Base-by-base conservation (phyloP, 1,140 invertebrate genomes). In the Xylocopa sonorina region DNA sequence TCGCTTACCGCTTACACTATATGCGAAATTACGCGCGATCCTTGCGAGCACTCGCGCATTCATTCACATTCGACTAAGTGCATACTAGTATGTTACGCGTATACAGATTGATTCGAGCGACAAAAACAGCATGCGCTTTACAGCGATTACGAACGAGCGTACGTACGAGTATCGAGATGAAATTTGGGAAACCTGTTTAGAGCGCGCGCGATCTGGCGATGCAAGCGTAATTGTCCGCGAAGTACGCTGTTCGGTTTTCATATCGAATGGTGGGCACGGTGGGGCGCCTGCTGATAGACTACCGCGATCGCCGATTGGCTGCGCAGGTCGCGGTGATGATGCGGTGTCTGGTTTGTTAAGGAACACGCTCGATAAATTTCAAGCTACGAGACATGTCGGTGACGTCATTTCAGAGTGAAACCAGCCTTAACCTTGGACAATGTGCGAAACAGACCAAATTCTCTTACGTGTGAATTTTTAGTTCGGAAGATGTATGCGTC, bases 341-440 rank as follows among this genome's bases (percentile, higher is more conserved):
- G 46, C 38, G 43, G 41, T 53, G 67, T 62, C 38, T 53, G 64
- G 3, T 77, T 77, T 38, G 41, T n/a, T 64, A 32, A 32, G 55
- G 27, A 58, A 21, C 48, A 21, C 24, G 27, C n/a, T 32, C 16
- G 29, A 27, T 46, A 50, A 67, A 71, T 53, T 57, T 50, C 63
- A 90, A 88, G 88, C 88, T 88, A 88, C 89, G 88, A 89, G 88
- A 91, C 63, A 58, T 88, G 89, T 85, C 87, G 86, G 77, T 91
- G 90, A 91, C 90, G 91, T 91, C 91, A 91, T 68, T 76, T 24
- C 27, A 62, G 66, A 80, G 57, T 43, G 71, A 67, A 78, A 74
- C 87, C 82, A 84, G 88, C 85, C 89, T 88, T 91, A 90, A 91
- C 90, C 90, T 91, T 91, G 88, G 89, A 78, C 87, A 91, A 90